Evolutionary conservation across 2,888 invertebrate species (phyloP), one percentile per base, ranked within the genome.

Genomic region (Entomobrya proxima): DNA sequence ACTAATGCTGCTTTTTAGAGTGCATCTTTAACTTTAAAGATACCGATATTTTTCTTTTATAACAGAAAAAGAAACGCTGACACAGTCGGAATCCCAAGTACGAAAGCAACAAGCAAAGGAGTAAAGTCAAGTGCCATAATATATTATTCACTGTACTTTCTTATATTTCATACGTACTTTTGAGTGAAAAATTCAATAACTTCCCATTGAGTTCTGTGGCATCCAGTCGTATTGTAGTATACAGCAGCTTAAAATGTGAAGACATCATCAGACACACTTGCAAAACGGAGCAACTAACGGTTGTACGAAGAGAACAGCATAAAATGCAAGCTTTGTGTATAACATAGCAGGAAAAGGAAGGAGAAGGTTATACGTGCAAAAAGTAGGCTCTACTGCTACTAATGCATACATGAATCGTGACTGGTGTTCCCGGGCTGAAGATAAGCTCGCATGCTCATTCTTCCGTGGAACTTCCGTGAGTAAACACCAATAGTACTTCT

Each of bases 401-500:
- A n/a, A n/a, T n/a, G n/a, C n/a, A 18, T 55, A 27, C 55, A 55
- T 55, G 64, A 30, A n/a, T n/a, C n/a, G n/a, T n/a, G 32, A 67
- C 69, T 44, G n/a, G 69, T 74, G 77, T 77, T 77, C 77, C 77
- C 77, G 77, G 76, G 77, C 32, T 77, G 61, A 40, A 52, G 77
- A 77, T 77, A 77, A 77, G 32, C 50, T 7, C 37, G 18, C 24
- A n/a, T 18, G 24, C 9, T 77, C 77, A 77, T 77, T 77, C 77
- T 77, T 61, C 77, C 58, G 77, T 77, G 58, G 77, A 77, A 77
- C 77, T 77, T 77, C 77, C 77, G 77, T 77, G 77, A 77, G 77
- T 58, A 69, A 69, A 69, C 69, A 69, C 27, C 5, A 1, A 7
- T 44, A 44, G 44, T 11, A 7, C 7, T n/a, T n/a, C n/a, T n/a